These are phyloP conservation scores for Hydrozoanthus tunicans DNA, from an alignment of 64 coral and sea anemone species.

Conservation along the genomic window DNA sequence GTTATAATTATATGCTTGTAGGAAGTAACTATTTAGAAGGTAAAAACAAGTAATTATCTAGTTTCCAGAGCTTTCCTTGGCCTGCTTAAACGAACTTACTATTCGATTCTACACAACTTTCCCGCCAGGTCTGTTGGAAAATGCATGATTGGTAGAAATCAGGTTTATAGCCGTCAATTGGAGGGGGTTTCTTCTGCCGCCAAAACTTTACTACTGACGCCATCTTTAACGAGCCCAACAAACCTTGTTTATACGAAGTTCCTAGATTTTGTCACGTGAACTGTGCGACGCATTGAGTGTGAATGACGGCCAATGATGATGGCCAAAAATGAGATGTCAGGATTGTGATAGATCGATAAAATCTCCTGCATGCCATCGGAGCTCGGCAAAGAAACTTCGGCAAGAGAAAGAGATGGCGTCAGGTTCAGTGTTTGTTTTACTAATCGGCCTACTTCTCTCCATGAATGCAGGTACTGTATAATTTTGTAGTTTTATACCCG, in stretches of 20 bases:
- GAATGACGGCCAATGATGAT: background rate
- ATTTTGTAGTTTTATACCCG: too few species aligned
- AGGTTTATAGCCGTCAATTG: background rate
- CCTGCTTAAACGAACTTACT: conserved; percentile 18
- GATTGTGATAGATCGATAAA: background rate
- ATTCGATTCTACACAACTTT: background rate
- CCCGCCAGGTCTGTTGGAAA: conserved; percentile 44
- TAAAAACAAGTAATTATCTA: too few species aligned
- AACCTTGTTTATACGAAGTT: conserved; percentile 10
- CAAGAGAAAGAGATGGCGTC: background rate
- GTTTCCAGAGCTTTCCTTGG: too few species aligned
- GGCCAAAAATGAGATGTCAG: conserved; percentile 26
- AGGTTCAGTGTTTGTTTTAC: conserved; percentile 9
- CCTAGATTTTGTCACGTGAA: background rate
- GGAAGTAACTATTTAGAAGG: too few species aligned
- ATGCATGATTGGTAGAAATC: conserved; percentile 42
- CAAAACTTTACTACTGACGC: conserved; percentile 40
- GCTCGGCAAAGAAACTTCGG: background rate
- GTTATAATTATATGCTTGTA: too few species aligned
- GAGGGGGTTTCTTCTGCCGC: background rate
- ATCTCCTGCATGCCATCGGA: conserved; percentile 29
- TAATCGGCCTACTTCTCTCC: conserved; percentile 6
- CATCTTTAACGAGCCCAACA: conserved; percentile 39
- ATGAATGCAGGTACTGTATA: conserved; percentile 1
- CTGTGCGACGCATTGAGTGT: background rate